These are phyloP conservation scores for Antheraea mylitta DNA, from an alignment of 1,140 invertebrate genomes.

Conservation along the genomic window DNA sequence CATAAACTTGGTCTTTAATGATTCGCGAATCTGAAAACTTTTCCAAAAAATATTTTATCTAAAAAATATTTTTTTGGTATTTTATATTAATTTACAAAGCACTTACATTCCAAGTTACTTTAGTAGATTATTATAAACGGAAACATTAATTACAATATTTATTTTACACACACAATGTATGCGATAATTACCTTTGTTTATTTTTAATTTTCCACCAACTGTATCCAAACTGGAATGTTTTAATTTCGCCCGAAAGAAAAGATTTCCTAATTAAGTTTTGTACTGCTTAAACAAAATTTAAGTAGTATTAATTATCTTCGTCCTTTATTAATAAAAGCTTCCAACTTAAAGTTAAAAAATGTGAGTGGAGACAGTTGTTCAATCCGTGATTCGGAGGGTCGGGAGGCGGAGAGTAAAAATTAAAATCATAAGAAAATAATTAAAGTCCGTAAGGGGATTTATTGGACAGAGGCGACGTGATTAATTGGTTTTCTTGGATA, in stretches of 20 bases:
- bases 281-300: constrained; percentile 74
- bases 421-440: constrained; percentile 80
- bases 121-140: no score
- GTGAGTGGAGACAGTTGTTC: constrained; percentile 73
- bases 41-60: no score
- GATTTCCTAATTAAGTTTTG: constrained; percentile 61
- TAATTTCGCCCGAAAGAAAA: constrained; percentile 20
- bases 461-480: constrained; percentile 73
- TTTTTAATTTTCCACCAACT: not conserved
- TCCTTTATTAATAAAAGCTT: constrained; percentile 75
- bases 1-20: no score
- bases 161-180: not conserved
- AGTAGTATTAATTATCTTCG: constrained; percentile 77
- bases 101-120: no score
- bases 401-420: constrained; percentile 63
- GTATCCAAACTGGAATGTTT: not conserved
- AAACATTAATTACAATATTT: not conserved
- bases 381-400: constrained; percentile 49
- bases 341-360: constrained; percentile 56
- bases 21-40: no score
- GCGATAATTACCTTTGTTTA: not conserved
- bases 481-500: constrained; percentile 70
- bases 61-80: no score
- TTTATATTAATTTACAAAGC: no score
- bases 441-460: constrained; percentile 76